Percentiles rank a stretch among this genome's conserved stretches.
These are phyloP conservation scores for Passer domesticus DNA, from an alignment of 2,113 vertebrate genomes.

Conservation along the genomic window DNA sequence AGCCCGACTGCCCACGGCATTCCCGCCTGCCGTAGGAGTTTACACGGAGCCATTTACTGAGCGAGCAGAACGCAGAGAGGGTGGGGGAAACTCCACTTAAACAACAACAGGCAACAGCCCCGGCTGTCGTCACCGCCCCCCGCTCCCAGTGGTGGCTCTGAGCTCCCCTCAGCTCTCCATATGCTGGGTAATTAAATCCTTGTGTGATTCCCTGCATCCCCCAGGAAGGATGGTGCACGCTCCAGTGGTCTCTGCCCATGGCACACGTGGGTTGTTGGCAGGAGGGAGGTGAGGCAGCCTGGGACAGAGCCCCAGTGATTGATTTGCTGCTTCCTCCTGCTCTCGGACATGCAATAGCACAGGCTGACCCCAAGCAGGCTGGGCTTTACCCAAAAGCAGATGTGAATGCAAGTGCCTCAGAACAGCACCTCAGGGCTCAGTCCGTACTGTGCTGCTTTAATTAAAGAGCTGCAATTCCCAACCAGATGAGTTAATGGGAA, in stretches of 20 bases:
- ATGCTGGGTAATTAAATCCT: slow-evolving; percentile 24
- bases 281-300: background rate
- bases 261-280: background rate
- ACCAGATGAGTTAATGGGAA: background rate
- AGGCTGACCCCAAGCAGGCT: background rate
- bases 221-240: background rate
- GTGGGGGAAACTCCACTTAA: background rate
- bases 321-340: slow-evolving; percentile 7
- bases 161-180: background rate
- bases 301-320: background rate
- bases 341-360: background rate
- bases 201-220: background rate
- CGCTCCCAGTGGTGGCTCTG: background rate
- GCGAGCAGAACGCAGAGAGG: background rate
- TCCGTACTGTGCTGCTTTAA: background rate
- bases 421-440: slow-evolving; percentile 1
- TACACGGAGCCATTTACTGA: background rate
- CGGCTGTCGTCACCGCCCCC: background rate
- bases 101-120: background rate
- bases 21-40: background rate
- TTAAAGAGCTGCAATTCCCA: slow-evolving; percentile 24
- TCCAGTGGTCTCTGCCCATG: background rate
- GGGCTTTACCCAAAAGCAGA: slow-evolving; percentile 36
- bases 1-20: background rate
- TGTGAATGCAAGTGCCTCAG: background rate